Evolutionary conservation across 2,888 invertebrate genomes (phyloP).

Genomic region (Aplocera efformata): DNA sequence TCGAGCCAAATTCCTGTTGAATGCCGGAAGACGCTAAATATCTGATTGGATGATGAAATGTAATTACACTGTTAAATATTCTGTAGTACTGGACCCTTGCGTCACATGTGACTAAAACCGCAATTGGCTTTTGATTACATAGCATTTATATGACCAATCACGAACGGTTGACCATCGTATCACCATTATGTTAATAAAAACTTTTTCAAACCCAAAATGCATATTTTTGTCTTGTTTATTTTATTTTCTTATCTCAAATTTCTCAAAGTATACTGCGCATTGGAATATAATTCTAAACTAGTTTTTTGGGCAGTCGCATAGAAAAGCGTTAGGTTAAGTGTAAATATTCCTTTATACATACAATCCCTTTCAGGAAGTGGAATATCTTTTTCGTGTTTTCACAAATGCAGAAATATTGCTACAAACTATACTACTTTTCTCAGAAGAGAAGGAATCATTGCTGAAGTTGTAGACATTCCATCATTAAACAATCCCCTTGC

Average conservation of each 20-base stretch:
- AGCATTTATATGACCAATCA: too few species aligned
- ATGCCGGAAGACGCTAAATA: constrained; percentile 17
- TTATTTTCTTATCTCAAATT: constrained; percentile 20
- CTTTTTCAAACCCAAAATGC: constrained; percentile 10
- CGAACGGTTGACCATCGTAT: too few species aligned
- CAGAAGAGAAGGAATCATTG: too few species aligned
- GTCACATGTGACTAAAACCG: neutral
- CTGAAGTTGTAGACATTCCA: too few species aligned
- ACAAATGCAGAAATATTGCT: too few species aligned
- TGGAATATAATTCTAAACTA: constrained; percentile 25
- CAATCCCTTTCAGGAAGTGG: too few species aligned
- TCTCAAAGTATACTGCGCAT: constrained; percentile 12
- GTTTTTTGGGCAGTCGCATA: constrained; percentile 30
- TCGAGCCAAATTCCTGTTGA: constrained; percentile 23
- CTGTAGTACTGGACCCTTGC: neutral
- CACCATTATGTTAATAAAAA: too few species aligned
- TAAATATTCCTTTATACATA: too few species aligned
- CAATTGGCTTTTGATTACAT: neutral
- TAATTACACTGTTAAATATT: constrained; percentile 2
- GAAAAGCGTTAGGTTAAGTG: constrained; percentile 5
- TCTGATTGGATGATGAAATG: constrained; percentile 4
- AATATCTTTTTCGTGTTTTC: too few species aligned
- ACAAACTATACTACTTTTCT: too few species aligned
- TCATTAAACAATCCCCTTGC: too few species aligned
- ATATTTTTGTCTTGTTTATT: constrained; percentile 13